Percentiles rank a stretch among this genome's conserved stretches.
These are phyloP conservation scores for Bombus picipes DNA, from an alignment of 1,140 invertebrate species.

Conservation along the genomic window DNA sequence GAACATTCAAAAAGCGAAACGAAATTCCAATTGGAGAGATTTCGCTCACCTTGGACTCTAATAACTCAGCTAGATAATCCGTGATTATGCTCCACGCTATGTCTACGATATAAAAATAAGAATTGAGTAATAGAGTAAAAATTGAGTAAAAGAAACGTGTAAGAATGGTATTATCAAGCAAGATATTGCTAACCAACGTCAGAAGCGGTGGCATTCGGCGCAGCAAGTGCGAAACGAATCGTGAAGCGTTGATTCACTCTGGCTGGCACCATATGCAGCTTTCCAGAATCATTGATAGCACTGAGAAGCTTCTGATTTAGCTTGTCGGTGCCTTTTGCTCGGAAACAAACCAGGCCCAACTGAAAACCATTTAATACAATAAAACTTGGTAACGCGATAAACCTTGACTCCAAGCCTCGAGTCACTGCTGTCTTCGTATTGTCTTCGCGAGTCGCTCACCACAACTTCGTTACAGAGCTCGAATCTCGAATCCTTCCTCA, in stretches of 20 bases:
- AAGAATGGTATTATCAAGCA: not conserved
- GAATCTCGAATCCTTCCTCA: constrained; percentile 94
- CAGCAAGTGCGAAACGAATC: constrained; percentile 97
- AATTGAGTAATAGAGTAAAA: not conserved
- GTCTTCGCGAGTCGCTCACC: constrained; percentile 83
- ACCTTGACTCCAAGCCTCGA: too few species aligned
- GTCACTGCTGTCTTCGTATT: not conserved
- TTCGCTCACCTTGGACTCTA: constrained; percentile 85
- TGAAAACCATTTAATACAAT: constrained; percentile 76
- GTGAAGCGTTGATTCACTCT: constrained; percentile 94
- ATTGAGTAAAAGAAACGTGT: not conserved
- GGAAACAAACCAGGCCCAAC: constrained; percentile 93
- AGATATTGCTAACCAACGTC: constrained; percentile 89
- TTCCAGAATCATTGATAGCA: constrained; percentile 97
- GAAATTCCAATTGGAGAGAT: not conserved
- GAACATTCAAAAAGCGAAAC: not conserved
- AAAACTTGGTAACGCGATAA: not conserved
- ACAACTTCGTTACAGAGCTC: constrained; percentile 98
- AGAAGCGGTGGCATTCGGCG: constrained; percentile 93
- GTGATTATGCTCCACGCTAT: constrained; percentile 95
- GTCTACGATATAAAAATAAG: constrained; percentile 83
- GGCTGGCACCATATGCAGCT: constrained; percentile 98
- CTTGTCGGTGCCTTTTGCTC: constrained; percentile 92
- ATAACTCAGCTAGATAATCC: constrained; percentile 91
- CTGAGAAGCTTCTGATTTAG: constrained; percentile 97